Evolutionary conservation across 2,888 invertebrate species (phyloP), one percentile per base, ranked within the genome.

Genomic region (Coremacera marginata): DNA sequence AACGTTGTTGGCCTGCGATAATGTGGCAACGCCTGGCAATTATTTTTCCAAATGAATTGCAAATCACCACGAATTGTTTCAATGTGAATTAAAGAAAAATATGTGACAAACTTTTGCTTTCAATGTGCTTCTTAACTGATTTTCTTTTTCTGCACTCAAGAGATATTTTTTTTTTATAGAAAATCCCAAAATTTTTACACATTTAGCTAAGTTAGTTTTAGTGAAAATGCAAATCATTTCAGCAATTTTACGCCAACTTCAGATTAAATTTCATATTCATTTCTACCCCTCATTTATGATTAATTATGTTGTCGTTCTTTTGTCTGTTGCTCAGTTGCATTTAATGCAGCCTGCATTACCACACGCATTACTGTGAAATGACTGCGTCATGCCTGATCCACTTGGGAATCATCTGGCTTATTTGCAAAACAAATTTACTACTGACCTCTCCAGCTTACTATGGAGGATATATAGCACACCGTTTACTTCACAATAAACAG

Each of bases 21-120:
- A 74, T 75, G 75, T 71, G 78, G 74, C 78, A 78, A 78, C 78
- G 78, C 78, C 78, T 78, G 65, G 60, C 76, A 74, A 78, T 78
- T 76, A 77, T 71, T 77, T 76, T 78, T 78, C 76, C 74, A 71
- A 71, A 78, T 78, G 76, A 78, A 74, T 78, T 76, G 76, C 76
- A 78, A 76, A 75, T 75, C 70, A 70, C 55, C 57, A 60, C 57
- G 11, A 27, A 55, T 22, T 19, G 55, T 4, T 22, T 22, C 55
- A 55, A 55, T 22, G 22, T 27, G 22, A 60, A 27, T 8, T 22
- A 1, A 22, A 27, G 57, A 19, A 14, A 27, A 1, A 4, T 14
- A 60, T 7, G 14, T 7, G 14, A 44, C 11, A 14, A 11, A 37
- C 37, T 37, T 37, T 37, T 37, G 31, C 31, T 31, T 4, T 5